A percentile compares a stretch with the other conserved stretches of the same genome.
Conservation (phyloP, 1,140 invertebrate species). For the Habropoda laboriosa region DNA sequence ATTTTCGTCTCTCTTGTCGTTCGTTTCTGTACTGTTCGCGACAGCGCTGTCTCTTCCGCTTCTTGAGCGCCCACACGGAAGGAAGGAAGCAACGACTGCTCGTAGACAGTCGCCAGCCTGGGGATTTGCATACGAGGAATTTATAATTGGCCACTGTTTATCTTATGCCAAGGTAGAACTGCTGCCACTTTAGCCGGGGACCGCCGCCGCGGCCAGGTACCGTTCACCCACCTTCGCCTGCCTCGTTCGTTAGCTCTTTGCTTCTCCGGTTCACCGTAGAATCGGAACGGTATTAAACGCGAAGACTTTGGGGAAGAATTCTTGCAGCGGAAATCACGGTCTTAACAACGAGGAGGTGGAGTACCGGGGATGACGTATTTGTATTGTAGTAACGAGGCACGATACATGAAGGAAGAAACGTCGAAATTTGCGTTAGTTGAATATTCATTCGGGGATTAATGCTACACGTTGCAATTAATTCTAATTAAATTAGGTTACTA, state of each 20-base stretch:
- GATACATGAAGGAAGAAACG: neutral
- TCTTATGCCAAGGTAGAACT: slow-evolving; percentile 54
- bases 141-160: slow-evolving; percentile 69
- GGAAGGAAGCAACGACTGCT: slow-evolving; percentile 53
- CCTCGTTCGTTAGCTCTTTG: slow-evolving; percentile 58
- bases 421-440: neutral
- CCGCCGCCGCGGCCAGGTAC: slow-evolving; percentile 1
- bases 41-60: slow-evolving; percentile 57
- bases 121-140: slow-evolving; percentile 68
- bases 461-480: neutral
- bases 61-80: slow-evolving; percentile 56
- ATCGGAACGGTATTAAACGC: neutral
- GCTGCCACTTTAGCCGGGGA: slow-evolving; percentile 29
- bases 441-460: neutral
- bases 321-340: neutral
- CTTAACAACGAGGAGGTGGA: neutral
- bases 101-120: slow-evolving; percentile 33
- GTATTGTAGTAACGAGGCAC: neutral
- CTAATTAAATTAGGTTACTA: too few relatives aligned
- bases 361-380: too few relatives aligned
- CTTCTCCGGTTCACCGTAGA: slow-evolving; percentile 6
- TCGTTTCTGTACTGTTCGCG: slow-evolving; percentile 29
- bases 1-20: neutral
- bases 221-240: neutral
- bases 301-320: neutral